Evolutionary conservation across 2,797 vertebrate genomes (phyloP).

Genomic region (Pantherophis alleghaniensis): DNA sequence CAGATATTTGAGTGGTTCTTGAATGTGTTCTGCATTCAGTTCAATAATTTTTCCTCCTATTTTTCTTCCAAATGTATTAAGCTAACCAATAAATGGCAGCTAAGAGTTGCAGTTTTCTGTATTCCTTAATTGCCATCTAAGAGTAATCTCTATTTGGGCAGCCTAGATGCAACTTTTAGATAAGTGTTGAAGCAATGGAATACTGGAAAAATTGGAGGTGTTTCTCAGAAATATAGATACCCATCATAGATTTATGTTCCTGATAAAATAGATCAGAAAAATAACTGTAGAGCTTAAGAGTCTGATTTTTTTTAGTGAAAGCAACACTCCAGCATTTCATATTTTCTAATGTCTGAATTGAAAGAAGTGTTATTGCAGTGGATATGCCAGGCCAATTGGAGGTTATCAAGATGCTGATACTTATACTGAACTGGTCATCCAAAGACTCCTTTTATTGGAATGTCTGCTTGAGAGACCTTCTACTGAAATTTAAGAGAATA

Average conservation of each 20-base stretch:
- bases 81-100: background rate
- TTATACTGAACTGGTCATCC: background rate
- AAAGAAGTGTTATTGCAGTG: background rate
- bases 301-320: background rate
- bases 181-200: background rate
- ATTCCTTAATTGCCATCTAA: background rate
- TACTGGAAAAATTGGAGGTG: background rate
- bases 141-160: background rate
- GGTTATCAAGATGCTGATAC: background rate
- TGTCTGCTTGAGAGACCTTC: background rate
- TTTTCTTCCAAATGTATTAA: background rate
- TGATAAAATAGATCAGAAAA: background rate
- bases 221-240: background rate
- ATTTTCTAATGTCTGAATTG: background rate
- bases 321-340: background rate
- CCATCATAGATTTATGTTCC: background rate
- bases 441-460: background rate
- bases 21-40: background rate
- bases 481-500: background rate
- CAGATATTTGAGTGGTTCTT: background rate
- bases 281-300: background rate
- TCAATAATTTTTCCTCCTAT: background rate
- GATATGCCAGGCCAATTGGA: background rate
- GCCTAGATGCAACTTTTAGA: background rate
- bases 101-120: background rate